Base-by-base conservation (phyloP, 2,888 invertebrate species). In the Papilio demoleus region DNA sequence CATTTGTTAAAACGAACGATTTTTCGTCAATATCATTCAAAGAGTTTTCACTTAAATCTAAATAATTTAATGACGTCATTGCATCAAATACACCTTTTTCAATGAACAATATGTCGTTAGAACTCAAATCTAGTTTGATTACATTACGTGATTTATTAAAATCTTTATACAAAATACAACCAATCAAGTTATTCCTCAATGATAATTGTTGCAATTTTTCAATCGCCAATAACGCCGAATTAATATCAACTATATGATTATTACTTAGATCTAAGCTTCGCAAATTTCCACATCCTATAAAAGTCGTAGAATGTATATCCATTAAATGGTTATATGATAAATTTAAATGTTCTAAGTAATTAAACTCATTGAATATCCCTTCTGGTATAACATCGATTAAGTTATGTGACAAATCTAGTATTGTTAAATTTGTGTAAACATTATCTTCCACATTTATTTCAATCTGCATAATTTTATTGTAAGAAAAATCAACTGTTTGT, bases 351-450 rank as follows among this genome's bases (percentile, higher is more conserved):
- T 62, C 42, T n/a, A 62, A 56, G n/a, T 42, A 12, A 42, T 31
- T n/a, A 22, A 53, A 45, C 5, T 5, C 8, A 45, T 22, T 11
- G 36, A 66, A 66, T n/a, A 78, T 65, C 4, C 77, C 77, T 14
- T 84, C 82, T 3, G 81, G 75, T 40, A 88, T 71, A 31, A 72
- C 66, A 0, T 76, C 73, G 1, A 90, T 67, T 63, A 81, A 73
- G 71, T 89, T 89, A 65, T 85, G 74, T 0, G 88, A 84, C 19
- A 89, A 70, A 66, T 87, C 80, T 11, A 89, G 71, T 27, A 67
- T 77, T 36, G 70, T 75, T n/a, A 89, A 67, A 0, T 70, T 74
- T 17, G 17, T 74, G 60, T 75, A 87, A 2, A 66, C 42, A 36
- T 73, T 59, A 19, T 75, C 31, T 14, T 50, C 64, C 2, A 68